These are phyloP conservation scores for Dasypolia templi DNA, from an alignment of 2,888 invertebrate genomes.

Conservation along the genomic window DNA sequence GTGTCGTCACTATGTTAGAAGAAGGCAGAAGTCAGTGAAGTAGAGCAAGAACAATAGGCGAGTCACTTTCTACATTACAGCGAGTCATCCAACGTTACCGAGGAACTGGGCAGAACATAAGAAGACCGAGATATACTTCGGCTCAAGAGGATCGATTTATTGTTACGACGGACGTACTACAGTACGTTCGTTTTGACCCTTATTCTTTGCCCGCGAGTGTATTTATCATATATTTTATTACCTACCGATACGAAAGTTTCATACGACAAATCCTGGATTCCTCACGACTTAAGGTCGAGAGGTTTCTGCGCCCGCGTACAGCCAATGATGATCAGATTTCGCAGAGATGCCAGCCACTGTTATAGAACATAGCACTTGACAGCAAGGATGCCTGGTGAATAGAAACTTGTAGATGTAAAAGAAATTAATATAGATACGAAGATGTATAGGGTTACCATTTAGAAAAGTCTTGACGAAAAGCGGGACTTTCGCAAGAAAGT, in stretches of 20 bases:
- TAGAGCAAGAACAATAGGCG: too few relatives aligned
- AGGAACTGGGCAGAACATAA: too few relatives aligned
- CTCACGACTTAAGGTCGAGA: conserved; percentile 86
- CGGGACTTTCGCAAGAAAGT: background rate
- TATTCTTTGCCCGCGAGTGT: too few relatives aligned
- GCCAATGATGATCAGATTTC: conserved; percentile 81
- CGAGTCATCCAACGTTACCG: too few relatives aligned
- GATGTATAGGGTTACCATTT: background rate
- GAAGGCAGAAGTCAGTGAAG: too few relatives aligned
- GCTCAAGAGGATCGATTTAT: too few relatives aligned
- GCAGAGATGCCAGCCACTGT: conserved; percentile 84
- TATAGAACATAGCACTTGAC: conserved; percentile 80
- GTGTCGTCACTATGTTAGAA: too few relatives aligned
- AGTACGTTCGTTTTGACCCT: too few relatives aligned
- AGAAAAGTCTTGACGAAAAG: background rate
- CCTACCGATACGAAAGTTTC: conserved; percentile 85
- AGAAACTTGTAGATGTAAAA: background rate
- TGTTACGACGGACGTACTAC: too few relatives aligned
- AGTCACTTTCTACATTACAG: too few relatives aligned
- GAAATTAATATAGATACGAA: background rate
- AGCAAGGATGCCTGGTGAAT: conserved; percentile 81
- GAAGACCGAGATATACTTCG: too few relatives aligned
- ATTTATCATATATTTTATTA: background rate
- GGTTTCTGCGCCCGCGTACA: conserved; percentile 87
- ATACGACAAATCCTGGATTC: conserved; percentile 85